phyloP scores from a whole-genome alignment of 2,113 vertebrate species.

The Steatornis caripensis region DNA sequence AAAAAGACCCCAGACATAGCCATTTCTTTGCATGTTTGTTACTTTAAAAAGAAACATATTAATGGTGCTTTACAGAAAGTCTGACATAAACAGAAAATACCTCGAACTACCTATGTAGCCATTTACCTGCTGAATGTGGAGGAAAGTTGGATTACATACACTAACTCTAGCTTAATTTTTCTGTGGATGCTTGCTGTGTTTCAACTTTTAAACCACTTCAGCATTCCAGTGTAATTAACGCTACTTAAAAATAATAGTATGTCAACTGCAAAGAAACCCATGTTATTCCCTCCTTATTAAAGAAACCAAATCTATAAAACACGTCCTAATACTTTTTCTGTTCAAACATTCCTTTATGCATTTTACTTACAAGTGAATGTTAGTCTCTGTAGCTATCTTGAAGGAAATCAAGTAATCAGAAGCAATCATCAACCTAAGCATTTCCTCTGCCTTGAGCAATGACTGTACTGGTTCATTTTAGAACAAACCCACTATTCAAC shows the following conservation, averaged over 20 bases:
- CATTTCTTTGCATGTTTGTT: not conserved
- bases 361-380: not conserved
- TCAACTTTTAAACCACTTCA: not conserved
- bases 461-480: constrained; percentile 40
- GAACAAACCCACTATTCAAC: constrained; percentile 50
- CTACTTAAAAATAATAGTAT: not conserved
- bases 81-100: not conserved
- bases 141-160: not conserved
- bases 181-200: not conserved
- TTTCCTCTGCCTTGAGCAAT: constrained; percentile 53
- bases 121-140: not conserved
- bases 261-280: not conserved
- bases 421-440: constrained; percentile 45
- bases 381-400: constrained; percentile 24
- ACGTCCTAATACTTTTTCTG: not conserved
- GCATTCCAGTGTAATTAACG: not conserved
- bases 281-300: not conserved
- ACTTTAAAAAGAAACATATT: not conserved
- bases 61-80: not conserved
- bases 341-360: not conserved
- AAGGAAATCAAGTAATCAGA: constrained; percentile 50
- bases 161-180: not conserved
- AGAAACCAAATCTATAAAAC: not conserved
- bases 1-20: not conserved
- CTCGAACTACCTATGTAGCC: not conserved